Evolutionary conservation across 1,140 invertebrate species (phyloP), one percentile per base, ranked within the genome.

Genomic region (Scylla paramamosain): DNA sequence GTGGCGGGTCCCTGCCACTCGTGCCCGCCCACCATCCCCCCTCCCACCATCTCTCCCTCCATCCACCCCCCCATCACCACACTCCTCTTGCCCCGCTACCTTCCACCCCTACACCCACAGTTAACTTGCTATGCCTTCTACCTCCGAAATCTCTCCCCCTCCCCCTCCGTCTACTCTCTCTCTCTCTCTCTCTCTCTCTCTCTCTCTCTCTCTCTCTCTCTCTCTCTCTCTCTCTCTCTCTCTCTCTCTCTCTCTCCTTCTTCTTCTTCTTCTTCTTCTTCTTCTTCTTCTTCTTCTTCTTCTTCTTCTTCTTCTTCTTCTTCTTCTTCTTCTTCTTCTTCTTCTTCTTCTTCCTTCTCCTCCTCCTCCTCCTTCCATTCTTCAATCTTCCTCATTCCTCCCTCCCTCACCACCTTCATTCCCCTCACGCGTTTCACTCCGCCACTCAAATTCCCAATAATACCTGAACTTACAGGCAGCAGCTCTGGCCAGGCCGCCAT

Each of bases 1-100:
- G 94, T 95, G 94, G 94, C 94, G 89, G 67, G 94, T 95, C 32
- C 90, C 94, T 92, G 94, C 90, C 94, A 91, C 67, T 91, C 39
- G 89, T 46, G n/a, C 89, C 90, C 90, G 89, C 59, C 93, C 32
- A 8, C 39, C 48, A 10, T 2, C 86, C 59, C 77, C 39, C 31
- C 8, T 6, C 20, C 48, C 28, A 16, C 45, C 82, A 2, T 52
- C 31, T 28, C 48, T 31, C 86, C 84, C 48, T 20, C 28, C 46
- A 32, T 14, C 14, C 8, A 6, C 77, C 45, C 92, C 92, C 25
- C 46, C 83, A 39, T 25, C 45, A n/a, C 45, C 88, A 25, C 45
- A 4, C 45, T 48, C 45, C 88, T 46, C 88, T n/a, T n/a, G 25
- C 32, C 45, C 31, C 14, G 29, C 45, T 45, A n/a, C 88, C n/a